These are phyloP conservation scores for Drosophila histrio DNA, from an alignment of 2,888 invertebrate species.

Conservation along the genomic window DNA sequence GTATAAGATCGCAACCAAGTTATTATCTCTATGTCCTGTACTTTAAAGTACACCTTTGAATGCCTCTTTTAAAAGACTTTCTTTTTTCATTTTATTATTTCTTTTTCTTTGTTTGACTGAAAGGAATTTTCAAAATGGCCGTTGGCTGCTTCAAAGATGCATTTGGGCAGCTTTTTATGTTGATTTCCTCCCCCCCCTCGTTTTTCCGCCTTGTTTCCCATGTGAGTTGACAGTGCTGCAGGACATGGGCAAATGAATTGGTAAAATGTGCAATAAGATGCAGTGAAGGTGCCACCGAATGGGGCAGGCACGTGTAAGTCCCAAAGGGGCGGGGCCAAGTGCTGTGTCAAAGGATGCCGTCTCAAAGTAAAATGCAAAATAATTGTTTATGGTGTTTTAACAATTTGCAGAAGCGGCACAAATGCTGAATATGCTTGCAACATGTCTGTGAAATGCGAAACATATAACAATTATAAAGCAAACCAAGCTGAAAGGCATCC, in stretches of 20 bases:
- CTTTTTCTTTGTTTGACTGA: background rate
- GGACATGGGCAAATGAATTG: constrained; percentile 48
- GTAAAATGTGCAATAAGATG: constrained; percentile 63
- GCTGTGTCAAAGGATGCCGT: constrained; percentile 51
- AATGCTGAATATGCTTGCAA: constrained; percentile 20
- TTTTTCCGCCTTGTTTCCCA: background rate
- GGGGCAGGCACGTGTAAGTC: constrained; percentile 34
- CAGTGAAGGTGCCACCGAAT: constrained; percentile 2
- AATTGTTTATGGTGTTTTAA: constrained; percentile 82
- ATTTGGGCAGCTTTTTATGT: constrained; percentile 4
- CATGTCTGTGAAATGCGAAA: constrained; percentile 39
- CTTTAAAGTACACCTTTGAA: background rate
- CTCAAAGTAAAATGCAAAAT: constrained; percentile 76
- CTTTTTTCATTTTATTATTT: background rate
- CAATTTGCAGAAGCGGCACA: constrained; percentile 65
- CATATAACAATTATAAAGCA: constrained; percentile 71
- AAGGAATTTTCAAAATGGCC: constrained; percentile 31
- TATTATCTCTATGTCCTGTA: background rate
- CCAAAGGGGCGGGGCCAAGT: background rate
- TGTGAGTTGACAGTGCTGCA: constrained; percentile 17
- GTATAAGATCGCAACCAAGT: too few species aligned
- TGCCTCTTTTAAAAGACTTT: background rate
- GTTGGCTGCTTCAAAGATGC: constrained; percentile 31
- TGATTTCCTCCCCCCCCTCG: background rate
- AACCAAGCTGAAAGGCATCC: constrained; percentile 35